Evolutionary conservation across 2,797 vertebrate species (phyloP).

Genomic region (Loris lydekkerianus): DNA sequence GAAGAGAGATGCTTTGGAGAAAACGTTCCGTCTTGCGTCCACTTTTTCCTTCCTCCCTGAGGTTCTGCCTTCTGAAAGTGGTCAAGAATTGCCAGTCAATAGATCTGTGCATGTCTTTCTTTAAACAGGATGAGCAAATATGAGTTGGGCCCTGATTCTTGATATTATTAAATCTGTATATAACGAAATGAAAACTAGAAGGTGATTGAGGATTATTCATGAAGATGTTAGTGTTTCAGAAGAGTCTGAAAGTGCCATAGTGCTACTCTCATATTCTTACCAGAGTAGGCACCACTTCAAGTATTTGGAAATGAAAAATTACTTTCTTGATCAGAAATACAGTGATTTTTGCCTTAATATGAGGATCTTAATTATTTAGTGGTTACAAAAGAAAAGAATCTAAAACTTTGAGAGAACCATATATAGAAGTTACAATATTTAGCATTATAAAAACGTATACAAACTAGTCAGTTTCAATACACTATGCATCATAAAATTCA

Average conservation of each 20-base stretch:
- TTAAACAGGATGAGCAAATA: neutral
- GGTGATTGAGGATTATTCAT: neutral
- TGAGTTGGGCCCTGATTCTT: neutral
- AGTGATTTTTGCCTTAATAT: neutral
- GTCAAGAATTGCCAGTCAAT: neutral
- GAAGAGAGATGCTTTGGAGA: neutral
- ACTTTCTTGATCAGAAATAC: neutral
- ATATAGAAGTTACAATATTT: neutral
- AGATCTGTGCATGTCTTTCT: neutral
- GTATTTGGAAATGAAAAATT: neutral
- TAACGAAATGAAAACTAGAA: slow-evolving; percentile 6
- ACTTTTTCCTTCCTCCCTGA: neutral
- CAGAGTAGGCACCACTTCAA: neutral
- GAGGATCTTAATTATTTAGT: neutral
- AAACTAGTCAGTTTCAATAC: neutral
- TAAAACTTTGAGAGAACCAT: neutral
- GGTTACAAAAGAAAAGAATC: neutral
- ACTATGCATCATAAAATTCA: neutral
- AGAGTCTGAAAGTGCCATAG: neutral
- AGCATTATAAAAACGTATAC: neutral
- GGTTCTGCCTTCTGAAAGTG: neutral
- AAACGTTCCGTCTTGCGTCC: neutral
- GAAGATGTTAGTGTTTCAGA: neutral
- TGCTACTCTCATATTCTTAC: neutral
- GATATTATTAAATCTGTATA: neutral